Evolutionary conservation across 2,888 invertebrate genomes (phyloP), one percentile per base, ranked within the genome.

Genomic region (Monoplex corrugatus): DNA sequence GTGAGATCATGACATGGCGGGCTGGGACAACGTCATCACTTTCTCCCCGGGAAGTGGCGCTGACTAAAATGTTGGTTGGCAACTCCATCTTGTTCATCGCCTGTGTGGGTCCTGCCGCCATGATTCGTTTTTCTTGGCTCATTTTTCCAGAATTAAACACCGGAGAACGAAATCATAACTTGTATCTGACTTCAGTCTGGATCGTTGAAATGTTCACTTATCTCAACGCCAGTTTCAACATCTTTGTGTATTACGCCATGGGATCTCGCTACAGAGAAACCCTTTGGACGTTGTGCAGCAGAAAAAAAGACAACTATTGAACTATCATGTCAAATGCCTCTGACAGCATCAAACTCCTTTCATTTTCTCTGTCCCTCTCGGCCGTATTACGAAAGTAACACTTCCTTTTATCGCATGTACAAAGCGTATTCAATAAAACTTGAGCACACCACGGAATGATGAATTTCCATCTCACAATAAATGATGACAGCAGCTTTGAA

Each of bases 141-240:
- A 43, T 86, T 68, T 28, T 86, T 0, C 86, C 63, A 2, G 86
- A 86, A 16, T n/a, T 86, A 0, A 86, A 72, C 86, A 28, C n/a
- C n/a, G 63, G 72, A 1, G 32, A 72, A 2, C 40, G 86, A 19
- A 19, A 86, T 23, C 72, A 86, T n/a, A 86, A 86, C 57, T 23
- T 86, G 40, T 86, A 44, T n/a, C 32, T 43, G 13, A 40, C 72
- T 0, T 23, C 28, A n/a, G 0, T 86, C n/a, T 68, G 86, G 40
- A 43, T 68, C 13, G 28, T 10, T 19, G 38, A 43, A 1, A 28
- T 63, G 40, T 6, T 72, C 44, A 35, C 72, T 8, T 86, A 40
- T n/a, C 23, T 86, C n/a, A 86, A 86, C 44, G 38, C 86, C 43
- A 72, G 57, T 28, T 82, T 86, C 72, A 86, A 86, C 72, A 72